Percentiles rank a stretch among this genome's conserved stretches.
Evolutionary conservation across 2,113 vertebrate genomes (phyloP).

Genomic region (Motacilla alba): DNA sequence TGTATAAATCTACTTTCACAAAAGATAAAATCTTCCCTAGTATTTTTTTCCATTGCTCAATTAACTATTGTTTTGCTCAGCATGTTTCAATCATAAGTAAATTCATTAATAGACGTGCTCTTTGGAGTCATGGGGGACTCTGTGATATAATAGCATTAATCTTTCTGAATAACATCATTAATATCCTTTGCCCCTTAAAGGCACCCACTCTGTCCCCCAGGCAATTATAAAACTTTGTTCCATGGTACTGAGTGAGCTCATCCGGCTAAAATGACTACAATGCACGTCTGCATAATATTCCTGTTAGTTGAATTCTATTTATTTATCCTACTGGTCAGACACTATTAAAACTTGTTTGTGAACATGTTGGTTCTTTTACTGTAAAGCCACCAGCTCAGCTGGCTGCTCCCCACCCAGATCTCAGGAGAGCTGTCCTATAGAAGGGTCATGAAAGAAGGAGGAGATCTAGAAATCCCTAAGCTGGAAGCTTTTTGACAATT

Average conservation of each 20-base stretch:
- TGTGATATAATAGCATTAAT: conserved; percentile 20
- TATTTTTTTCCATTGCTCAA: conserved; percentile 56
- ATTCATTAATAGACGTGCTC: conserved; percentile 44
- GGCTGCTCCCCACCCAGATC: background rate
- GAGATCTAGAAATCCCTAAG: background rate
- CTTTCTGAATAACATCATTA: conserved; percentile 48
- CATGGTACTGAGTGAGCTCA: conserved; percentile 3
- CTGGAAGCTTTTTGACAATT: background rate
- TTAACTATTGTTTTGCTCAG: conserved; percentile 59
- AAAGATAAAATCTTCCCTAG: conserved; percentile 53
- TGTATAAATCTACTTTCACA: conserved; percentile 35
- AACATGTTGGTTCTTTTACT: background rate
- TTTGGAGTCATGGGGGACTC: background rate
- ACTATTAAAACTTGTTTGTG: background rate
- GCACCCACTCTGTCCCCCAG: background rate
- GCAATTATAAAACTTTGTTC: conserved; percentile 34
- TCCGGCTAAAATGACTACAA: conserved; percentile 12
- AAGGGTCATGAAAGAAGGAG: background rate
- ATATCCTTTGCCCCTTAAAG: conserved; percentile 37
- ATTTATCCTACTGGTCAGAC: background rate
- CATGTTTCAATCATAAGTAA: conserved; percentile 46
- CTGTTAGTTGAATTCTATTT: background rate
- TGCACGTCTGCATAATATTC: background rate
- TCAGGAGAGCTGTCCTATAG: background rate
- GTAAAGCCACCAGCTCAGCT: background rate